Evolutionary conservation across 2,888 invertebrate genomes (phyloP), one percentile per base, ranked within the genome.

Genomic region (Drosophila birchii): DNA sequence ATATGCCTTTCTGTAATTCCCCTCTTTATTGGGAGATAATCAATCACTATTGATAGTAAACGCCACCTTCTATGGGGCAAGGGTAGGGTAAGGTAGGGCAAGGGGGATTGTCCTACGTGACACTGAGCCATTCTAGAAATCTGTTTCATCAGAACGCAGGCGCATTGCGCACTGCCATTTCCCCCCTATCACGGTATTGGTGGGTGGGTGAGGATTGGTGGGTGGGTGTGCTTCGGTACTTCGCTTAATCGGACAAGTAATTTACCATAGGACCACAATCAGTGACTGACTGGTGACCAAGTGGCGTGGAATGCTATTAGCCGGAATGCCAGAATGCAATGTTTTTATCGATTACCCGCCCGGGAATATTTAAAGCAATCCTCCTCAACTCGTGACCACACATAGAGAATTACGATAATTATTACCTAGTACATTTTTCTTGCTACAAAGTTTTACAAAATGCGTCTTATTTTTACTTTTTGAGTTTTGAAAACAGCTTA

Each of bases 91-190:
- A 12, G n/a, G n/a, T 3, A 11, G 8, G n/a, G 45, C 34, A 16
- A 6, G 16, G 12, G 51, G 4, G 20, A 47, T 44, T 36, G 38
- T 43, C 45, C 39, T 47, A 59, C 75, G 73, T 73, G 73, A 45
- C 57, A 34, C 55, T 23, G 51, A 32, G 29, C 45, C 41, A 45
- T 74, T 43, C 45, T 54, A 64, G 75, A 73, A 75, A 73, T 75
- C 75, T 23, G 49, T 47, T 72, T 49, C n/a, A 61, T 76, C 69
- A 76, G 69, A 60, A 69, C 76, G 76, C 76, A 68, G 75, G 69
- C 75, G 76, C 75, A 72, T 34, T 53, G 54, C 56, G 16, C 49
- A 14, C 1, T 53, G 14, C 16, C n/a, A 58, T 49, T 64, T 5
- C 16, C 18, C 18, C 26, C 20, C 44, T 12, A 2, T 32, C 14